A percentile compares a stretch with the other conserved stretches of the same genome.
Conservation (phyloP, 2,888 invertebrate species). For the Ectemnius continuus region DNA sequence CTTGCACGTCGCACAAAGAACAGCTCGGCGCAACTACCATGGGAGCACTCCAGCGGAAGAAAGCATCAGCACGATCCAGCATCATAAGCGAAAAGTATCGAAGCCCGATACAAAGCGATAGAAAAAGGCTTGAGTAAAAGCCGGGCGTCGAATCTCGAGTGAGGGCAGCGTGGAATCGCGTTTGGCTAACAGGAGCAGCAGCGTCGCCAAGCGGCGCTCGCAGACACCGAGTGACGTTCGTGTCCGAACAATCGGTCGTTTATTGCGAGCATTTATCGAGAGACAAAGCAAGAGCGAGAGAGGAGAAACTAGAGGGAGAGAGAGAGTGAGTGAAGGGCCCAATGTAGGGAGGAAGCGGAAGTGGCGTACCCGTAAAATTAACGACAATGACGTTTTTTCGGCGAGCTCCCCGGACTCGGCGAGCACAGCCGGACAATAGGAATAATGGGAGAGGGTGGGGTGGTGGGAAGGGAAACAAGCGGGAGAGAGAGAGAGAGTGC, state of each 20-base stretch:
- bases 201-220: background rate
- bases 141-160: no score
- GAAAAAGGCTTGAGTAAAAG: no score
- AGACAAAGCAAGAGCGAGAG: background rate
- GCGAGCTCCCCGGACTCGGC: background rate
- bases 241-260: conserved; percentile 30
- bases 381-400: conserved; percentile 36
- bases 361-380: conserved; percentile 31
- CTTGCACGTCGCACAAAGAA: no score
- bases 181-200: no score
- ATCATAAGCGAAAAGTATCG: no score
- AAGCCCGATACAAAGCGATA: no score
- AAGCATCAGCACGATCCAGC: no score
- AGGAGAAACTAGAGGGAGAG: conserved; percentile 3
- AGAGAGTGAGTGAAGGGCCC: conserved; percentile 7
- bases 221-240: conserved; percentile 13
- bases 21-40: no score
- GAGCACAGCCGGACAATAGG: background rate
- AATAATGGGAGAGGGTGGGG: background rate
- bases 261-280: conserved; percentile 26
- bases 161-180: no score
- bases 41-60: no score
- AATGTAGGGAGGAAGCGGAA: conserved; percentile 14
- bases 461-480: background rate
- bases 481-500: no score